Evolutionary conservation across 2,888 invertebrate species (phyloP), one percentile per base, ranked within the genome.

Genomic region (Agriopis marginaria): DNA sequence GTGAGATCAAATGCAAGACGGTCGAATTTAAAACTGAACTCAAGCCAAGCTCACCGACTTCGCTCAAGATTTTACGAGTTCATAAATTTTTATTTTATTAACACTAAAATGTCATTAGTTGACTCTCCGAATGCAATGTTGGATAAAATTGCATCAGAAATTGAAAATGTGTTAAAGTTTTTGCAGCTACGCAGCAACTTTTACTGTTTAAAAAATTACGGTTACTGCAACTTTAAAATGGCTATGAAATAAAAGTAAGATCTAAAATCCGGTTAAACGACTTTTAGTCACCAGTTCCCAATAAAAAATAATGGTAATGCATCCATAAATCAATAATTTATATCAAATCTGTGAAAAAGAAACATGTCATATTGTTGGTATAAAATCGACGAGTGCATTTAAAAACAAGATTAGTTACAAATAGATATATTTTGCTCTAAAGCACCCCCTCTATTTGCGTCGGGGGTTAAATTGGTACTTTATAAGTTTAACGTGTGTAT

Each of bases 1-100:
- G 87, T 85, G 86, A 89, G 91, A 90, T 91, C 92, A 90, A 89
- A 91, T 89, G 86, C 88, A 81, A 82, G 82, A 81, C 81, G 82
- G 85, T 85, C 88, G 75, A 82, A 90, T 89, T 86, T 92, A 92
- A 90, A 91, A 82, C 90, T 92, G 92, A 92, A 89, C 75, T 71
- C 74, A 74, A 80, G 92, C 92, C 92, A 92, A 90, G 76, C 79
- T 86, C 87, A 86, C 87, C 88, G 85, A 79, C 77, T 77, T 76
- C 72, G 72, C 64, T 63, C 76, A 56, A 72, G 76, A 77, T 79
- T 82, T 82, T 76, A 79, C 77, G 82, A 80, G 80, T 82, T 83
- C 70, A 70, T 84, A 80, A 79, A 79, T 79, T 78, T 74, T 73
- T 75, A 79, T 82, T 85, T 83, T 77, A 81, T 79, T 82, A 80